A percentile compares a stretch with the other conserved stretches of the same genome.
phyloP scores from a whole-genome alignment of 92 coral and sea anemone species.

The Nematostella vectensis region DNA sequence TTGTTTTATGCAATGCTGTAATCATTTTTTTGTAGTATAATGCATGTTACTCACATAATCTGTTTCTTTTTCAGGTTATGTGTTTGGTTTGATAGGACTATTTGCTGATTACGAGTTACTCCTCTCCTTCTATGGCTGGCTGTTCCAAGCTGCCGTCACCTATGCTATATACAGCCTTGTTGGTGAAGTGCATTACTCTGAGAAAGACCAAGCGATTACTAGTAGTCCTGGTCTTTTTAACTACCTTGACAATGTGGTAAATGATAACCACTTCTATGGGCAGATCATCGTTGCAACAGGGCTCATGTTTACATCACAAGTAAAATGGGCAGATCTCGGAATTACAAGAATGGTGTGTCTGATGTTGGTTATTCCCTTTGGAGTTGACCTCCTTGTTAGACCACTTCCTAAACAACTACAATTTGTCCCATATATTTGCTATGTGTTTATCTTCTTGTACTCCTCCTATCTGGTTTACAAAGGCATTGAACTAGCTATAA shows the following conservation, averaged over 20 bases:
- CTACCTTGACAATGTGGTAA: constrained; percentile 30
- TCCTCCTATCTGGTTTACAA: constrained; percentile 36
- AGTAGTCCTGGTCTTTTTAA: constrained; percentile 10
- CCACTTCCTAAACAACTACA: constrained; percentile 36
- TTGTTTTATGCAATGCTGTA: too few relatives aligned
- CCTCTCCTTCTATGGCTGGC: constrained; percentile 52
- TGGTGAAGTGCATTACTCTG: constrained; percentile 19
- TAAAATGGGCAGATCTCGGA: constrained; percentile 46
- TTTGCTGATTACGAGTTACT: constrained; percentile 40
- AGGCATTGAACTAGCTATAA: constrained; percentile 40
- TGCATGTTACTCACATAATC: too few relatives aligned
- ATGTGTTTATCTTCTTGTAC: constrained; percentile 26
- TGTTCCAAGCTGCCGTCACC: constrained; percentile 31
- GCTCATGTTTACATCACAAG: constrained; percentile 50
- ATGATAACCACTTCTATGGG: constrained; percentile 56
- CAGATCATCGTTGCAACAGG: constrained; percentile 66
- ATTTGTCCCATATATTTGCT: constrained; percentile 38
- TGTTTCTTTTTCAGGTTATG: constrained; percentile 30
- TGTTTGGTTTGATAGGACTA: constrained; percentile 35
- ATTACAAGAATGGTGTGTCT: constrained; percentile 46
- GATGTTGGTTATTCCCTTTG: constrained; percentile 49
- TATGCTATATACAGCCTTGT: constrained; percentile 27
- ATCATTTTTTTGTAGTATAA: too few relatives aligned
- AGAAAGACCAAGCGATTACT: constrained; percentile 6
- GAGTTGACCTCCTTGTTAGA: constrained; percentile 42